Base-by-base conservation (phyloP, 2,113 vertebrate genomes). In the Eurystomus gularis region DNA sequence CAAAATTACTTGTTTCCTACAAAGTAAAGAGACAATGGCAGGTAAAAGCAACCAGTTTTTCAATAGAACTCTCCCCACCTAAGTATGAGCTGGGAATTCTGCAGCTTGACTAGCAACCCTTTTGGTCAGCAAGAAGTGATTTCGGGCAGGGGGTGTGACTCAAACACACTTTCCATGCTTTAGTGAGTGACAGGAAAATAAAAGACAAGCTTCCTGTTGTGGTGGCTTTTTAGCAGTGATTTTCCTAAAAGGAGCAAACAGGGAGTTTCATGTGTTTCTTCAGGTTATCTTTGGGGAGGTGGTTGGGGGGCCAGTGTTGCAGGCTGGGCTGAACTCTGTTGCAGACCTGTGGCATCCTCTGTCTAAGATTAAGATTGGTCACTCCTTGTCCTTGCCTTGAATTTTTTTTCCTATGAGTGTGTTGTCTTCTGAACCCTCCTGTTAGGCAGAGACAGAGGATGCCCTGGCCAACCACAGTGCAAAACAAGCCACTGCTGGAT, bases 171-270 rank as follows among this genome's bases (percentile, higher is more conserved):
- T 88, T 78, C 81, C 35, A 16, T 54, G 86, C 96, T 97, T 95
- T 91, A 90, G 87, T 97, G 96, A 95, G 91, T 90, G 95, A 93
- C 91, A 83, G 91, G 93, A 77, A 94, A 83, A 94, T 95, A 95
- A 94, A 94, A 94, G 88, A 85, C 71, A 57, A 70, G 87, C 83
- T 97, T 97, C 97, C 97, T 97, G 93, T 94, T 66, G 52, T 37
- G 44, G 6, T 25, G 7, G 31, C 16, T 12, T 68, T 58, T 95
- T 81, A 91, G 88, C 73, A 86, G 91, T 75, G 93, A 72, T 75
- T 93, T 92, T 96, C 52, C 92, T 77, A 71, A 84, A 91, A 81
- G 86, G 83, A 82, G 88, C 82, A 93, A 90, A 88, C 55, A 46
- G 58, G 54, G 29, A 86, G 44, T 85, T 87, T 69, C 13, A 7